These are phyloP conservation scores for Eueides isabella DNA, from an alignment of 1,140 invertebrate genomes.

Conservation along the genomic window DNA sequence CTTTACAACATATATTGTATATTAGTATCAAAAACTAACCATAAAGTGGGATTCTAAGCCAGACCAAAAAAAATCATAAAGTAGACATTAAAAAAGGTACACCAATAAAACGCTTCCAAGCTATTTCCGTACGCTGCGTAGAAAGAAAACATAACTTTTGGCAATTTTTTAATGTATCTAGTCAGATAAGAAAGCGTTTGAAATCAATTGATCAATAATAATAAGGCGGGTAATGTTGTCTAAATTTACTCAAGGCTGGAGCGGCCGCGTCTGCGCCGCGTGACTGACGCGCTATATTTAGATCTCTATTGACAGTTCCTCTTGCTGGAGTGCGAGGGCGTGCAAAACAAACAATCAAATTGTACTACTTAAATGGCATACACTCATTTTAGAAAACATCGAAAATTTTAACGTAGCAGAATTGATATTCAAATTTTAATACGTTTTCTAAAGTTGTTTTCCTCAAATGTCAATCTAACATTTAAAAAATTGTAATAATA, in stretches of 20 bases:
- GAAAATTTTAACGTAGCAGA: no score
- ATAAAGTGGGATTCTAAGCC: no score
- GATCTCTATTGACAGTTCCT: slow-evolving; percentile 45
- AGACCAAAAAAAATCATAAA: no score
- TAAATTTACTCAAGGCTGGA: slow-evolving; percentile 46
- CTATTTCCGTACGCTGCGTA: background rate
- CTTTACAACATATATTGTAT: no score
- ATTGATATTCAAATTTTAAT: no score
- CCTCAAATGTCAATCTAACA: no score
- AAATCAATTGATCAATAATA: slow-evolving; percentile 28
- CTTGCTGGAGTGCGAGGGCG: slow-evolving; percentile 52
- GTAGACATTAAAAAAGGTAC: no score
- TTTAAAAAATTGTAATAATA: no score
- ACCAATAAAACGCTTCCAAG: background rate
- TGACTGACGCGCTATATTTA: slow-evolving; percentile 46
- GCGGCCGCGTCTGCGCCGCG: slow-evolving; percentile 31
- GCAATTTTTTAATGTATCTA: background rate
- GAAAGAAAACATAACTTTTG: background rate
- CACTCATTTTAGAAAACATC: no score
- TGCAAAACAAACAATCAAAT: slow-evolving; percentile 52
- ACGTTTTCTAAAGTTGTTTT: no score
- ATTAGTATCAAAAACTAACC: no score
- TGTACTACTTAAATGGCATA: background rate
- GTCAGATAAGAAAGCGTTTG: background rate
- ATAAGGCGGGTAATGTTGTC: slow-evolving; percentile 27